A percentile compares a stretch with the other conserved stretches of the same genome.
Evolutionary conservation across 2,888 invertebrate species (phyloP).

Genomic region (Lampropteryx suffumata): DNA sequence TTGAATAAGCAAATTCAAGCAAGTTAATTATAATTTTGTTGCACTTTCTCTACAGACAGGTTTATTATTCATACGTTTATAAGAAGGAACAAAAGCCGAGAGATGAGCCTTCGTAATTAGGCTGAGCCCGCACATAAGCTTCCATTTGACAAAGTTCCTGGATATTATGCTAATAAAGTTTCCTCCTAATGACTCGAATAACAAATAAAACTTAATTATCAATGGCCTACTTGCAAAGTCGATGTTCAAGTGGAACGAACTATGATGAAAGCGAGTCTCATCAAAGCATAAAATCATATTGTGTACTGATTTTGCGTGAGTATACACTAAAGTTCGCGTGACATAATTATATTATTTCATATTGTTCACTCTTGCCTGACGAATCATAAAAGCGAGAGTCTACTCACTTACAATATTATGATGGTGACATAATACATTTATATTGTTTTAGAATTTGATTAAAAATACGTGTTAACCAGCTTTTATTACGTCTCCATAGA

Average conservation of each 20-base stretch:
- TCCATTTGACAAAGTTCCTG: conserved; percentile 46
- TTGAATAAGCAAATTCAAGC: conserved; percentile 26
- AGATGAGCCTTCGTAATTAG: conserved; percentile 48
- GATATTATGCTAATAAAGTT: conserved; percentile 51
- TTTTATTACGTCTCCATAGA: too few species aligned
- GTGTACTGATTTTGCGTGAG: conserved; percentile 13
- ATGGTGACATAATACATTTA: too few species aligned
- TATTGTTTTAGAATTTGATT: too few species aligned
- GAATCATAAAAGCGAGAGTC: too few species aligned
- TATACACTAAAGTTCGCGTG: not conserved
- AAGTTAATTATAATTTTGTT: conserved; percentile 32
- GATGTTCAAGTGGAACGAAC: conserved; percentile 41
- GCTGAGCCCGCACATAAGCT: conserved; percentile 48
- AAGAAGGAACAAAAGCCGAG: conserved; percentile 35
- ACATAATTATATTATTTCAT: not conserved
- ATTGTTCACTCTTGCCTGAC: too few species aligned
- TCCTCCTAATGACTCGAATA: conserved; percentile 51
- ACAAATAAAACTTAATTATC: conserved; percentile 62
- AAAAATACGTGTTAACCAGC: too few species aligned
- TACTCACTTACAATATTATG: too few species aligned
- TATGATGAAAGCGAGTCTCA: conserved; percentile 46
- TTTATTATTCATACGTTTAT: conserved; percentile 33
- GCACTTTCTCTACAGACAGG: conserved; percentile 35
- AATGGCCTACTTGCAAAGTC: conserved; percentile 49
- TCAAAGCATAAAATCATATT: conserved; percentile 38